Base-by-base conservation (phyloP, 2,888 invertebrate species). In the Ceratothoa steindachneri region DNA sequence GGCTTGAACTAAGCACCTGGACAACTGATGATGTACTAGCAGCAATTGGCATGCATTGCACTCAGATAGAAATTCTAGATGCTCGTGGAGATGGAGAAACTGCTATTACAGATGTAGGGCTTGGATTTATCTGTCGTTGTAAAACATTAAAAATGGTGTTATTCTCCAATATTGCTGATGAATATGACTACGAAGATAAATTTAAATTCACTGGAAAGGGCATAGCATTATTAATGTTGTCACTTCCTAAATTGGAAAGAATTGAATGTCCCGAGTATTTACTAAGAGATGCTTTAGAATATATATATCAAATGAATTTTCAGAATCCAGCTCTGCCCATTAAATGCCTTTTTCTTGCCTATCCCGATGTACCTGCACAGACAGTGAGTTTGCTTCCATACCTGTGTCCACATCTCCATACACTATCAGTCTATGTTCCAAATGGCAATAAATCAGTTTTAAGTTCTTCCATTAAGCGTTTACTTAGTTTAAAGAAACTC, bases 21-120 rank as follows among this genome's bases (percentile, higher is more conserved):
- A 71, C 71, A 7, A 64, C 29, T 55, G 77, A 77, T 68, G 77
- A 77, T 2, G 65, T 77, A 22, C 51, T 77, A 28, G 73, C 71
- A 51, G 77, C 73, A 7, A 27, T 77, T 27, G 77, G 77, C 19
- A 71, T 77, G 2, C 71, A 77, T 24, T 77, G 77, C 28, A 67
- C 41, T 15, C 60, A 71, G 19, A 19, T 77, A 30, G 30, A 68
- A n/a, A 30, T 77, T 1, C 65, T 73, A 53, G 77, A 77, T 71
- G 70, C 68, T 15, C 19, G 71, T 30, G 73, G 71, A 29, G 77
- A 73, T 65, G 69, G 27, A 2, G 71, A 53, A 28, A 71, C 68
- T 53, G 19, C 67, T 7, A 65, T 77, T 2, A 73, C 70, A 29
- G 73, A 77, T 65, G 71, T 71, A 9, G 77, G 77, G 3, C 68